Evolutionary conservation across 2,797 vertebrate species (phyloP).

Genomic region (Bothrops alternatus): DNA sequence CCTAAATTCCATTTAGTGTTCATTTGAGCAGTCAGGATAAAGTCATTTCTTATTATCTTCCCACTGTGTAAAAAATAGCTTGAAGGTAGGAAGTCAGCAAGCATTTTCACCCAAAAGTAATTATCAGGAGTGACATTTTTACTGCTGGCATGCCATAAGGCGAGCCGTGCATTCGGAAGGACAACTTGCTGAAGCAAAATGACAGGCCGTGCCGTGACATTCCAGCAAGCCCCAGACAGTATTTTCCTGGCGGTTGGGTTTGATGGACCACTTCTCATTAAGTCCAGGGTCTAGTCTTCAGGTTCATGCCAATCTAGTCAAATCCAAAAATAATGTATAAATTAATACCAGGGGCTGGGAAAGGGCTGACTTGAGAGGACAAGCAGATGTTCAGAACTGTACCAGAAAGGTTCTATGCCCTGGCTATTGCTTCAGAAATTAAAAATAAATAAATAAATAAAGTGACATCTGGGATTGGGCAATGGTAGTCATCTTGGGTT

Average conservation of each 20-base stretch:
- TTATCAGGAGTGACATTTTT: conserved; percentile 90
- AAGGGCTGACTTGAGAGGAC: fast-evolving
- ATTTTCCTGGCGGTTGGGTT: conserved; percentile 67
- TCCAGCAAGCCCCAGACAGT: conserved; percentile 77
- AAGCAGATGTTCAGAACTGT: fast-evolving
- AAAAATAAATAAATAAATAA: background rate
- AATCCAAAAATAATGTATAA: background rate
- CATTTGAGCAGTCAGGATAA: conserved; percentile 97
- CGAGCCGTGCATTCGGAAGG: conserved; percentile 76
- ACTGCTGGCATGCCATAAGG: conserved; percentile 85
- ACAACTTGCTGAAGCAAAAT: conserved; percentile 80
- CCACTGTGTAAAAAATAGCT: conserved; percentile 88
- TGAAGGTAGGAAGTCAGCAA: conserved; percentile 88
- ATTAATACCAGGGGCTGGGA: background rate
- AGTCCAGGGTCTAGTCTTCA: conserved; percentile 61
- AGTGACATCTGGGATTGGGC: background rate
- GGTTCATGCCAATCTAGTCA: conserved; percentile 30
- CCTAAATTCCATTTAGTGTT: conserved; percentile 83
- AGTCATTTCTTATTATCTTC: conserved; percentile 97
- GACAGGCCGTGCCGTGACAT: conserved; percentile 82
- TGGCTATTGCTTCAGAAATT: fast-evolving
- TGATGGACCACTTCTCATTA: conserved; percentile 58
- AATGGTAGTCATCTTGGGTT: background rate
- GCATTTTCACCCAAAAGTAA: conserved; percentile 85
- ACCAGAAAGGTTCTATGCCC: background rate